These are phyloP conservation scores for Pampusana beccarii DNA, from an alignment of 2,113 vertebrate species.

Conservation along the genomic window DNA sequence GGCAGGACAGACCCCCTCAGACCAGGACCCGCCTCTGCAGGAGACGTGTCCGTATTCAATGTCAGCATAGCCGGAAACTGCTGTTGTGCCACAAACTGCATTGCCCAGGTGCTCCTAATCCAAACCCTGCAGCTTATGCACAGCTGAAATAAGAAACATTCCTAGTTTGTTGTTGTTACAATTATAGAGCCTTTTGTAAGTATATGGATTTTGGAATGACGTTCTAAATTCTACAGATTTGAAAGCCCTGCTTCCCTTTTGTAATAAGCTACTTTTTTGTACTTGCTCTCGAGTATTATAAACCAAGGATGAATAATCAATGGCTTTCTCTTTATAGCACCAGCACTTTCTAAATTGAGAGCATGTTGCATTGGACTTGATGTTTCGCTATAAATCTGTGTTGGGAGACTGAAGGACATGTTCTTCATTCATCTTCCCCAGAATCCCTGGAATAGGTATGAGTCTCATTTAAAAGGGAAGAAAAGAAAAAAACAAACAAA, in stretches of 20 bases:
- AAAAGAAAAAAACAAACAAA: background rate
- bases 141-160: background rate
- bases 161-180: background rate
- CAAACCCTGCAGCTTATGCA: background rate
- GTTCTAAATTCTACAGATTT: background rate
- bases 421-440: constrained; percentile 36
- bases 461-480: background rate
- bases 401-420: constrained; percentile 33
- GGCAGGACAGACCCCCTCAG: background rate
- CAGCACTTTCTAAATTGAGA: constrained; percentile 59
- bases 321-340: constrained; percentile 60
- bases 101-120: background rate
- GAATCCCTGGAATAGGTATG: constrained; percentile 34
- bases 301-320: constrained; percentile 53
- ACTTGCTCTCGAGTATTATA: background rate
- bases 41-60: background rate
- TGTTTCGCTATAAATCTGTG: constrained; percentile 50
- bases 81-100: background rate
- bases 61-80: background rate
- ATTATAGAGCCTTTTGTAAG: background rate
- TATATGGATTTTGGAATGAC: background rate
- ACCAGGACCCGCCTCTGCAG: background rate
- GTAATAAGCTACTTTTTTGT: constrained; percentile 19
- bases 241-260: background rate
- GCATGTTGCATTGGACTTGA: constrained; percentile 39